Base-by-base conservation (phyloP, 2,113 vertebrate genomes). In the Seriola dumerili region DNA sequence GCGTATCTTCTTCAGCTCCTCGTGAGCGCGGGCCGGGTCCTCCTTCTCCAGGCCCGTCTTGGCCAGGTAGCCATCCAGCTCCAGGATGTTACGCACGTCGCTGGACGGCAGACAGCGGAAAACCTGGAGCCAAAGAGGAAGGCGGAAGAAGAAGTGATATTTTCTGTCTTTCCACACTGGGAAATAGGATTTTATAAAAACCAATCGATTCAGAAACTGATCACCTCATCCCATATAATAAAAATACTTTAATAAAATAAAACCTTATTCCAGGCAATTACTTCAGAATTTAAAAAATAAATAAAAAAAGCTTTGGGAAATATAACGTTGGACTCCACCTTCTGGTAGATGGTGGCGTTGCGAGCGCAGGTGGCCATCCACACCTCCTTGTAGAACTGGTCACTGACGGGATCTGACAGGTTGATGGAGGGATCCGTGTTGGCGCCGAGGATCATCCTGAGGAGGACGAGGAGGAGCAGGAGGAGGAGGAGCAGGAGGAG, bases 341-440 rank as follows among this genome's bases (percentile, higher is more conserved):
- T 96, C 81, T 99, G 97, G 54, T 97, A 99, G 92, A 99, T 97
- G 59, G 96, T 96, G 88, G 97, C 97, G 54, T 99, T 99, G 42
- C 97, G 95, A 63, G 97, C 96, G 7, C 96, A 95, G 0, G 97
- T 99, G 48, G 96, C 78, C 93, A 99, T 94, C 98, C 98, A 99
- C 32, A 99, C 94, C 65, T 99, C 97, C 91, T 99, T 99, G 93
- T 99, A 99, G 95, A 99, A 99, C 19, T 93, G 96, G 84, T 99
- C 97, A 65, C 96, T 97, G 90, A 99, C 82, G 0, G 98, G 98
- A 92, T 99, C 98, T 3, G 96, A 95, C 79, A 99, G 90, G 17
- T 98, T 93, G 0, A 96, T 95, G 80, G 82, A 96, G 42, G 92
- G 77, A 17, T 98, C 96, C 0, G 80, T 88, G 82, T 96, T 85